Percentiles rank a stretch among this genome's conserved stretches.
phyloP scores from a whole-genome alignment of 2,888 invertebrate species.

The Brachycybe producta region DNA sequence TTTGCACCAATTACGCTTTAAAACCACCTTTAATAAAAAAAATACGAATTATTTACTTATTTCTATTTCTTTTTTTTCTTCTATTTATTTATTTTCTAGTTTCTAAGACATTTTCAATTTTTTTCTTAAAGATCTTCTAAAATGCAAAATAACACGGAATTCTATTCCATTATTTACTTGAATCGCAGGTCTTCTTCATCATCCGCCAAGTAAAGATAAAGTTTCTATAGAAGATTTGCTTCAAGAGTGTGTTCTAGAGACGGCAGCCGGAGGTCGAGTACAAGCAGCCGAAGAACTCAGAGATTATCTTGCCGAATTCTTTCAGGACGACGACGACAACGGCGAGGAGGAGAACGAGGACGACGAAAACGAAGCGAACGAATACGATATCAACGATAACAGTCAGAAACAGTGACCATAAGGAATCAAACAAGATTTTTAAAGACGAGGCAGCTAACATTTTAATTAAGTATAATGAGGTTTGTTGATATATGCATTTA shows the following conservation, averaged over 20 bases:
- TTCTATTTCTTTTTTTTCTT: too few species aligned
- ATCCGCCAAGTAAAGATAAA: constrained; percentile 20
- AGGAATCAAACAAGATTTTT: not conserved
- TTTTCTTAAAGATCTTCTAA: not conserved
- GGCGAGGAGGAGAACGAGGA: constrained; percentile 14
- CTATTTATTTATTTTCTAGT: not conserved
- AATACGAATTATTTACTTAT: too few species aligned
- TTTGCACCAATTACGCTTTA: too few species aligned
- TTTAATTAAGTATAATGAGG: not conserved
- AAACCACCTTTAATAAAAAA: too few species aligned
- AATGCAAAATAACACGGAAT: not conserved
- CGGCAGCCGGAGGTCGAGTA: constrained; percentile 21
- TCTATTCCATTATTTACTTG: not conserved
- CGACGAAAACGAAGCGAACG: constrained; percentile 15
- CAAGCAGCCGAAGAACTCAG: constrained; percentile 21
- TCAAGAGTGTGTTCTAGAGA: constrained; percentile 24
- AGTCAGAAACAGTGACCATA: constrained; percentile 1
- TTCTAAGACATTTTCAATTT: not conserved
- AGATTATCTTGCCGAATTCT: constrained; percentile 20
- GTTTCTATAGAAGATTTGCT: constrained; percentile 21
- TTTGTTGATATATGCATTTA: not conserved
- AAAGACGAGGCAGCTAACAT: not conserved
- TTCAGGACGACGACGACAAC: constrained; percentile 16
- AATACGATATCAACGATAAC: constrained; percentile 12
- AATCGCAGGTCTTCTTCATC: constrained; percentile 21